Conservation (phyloP, 2,888 invertebrate genomes). For the Apoda limacodes region DNA sequence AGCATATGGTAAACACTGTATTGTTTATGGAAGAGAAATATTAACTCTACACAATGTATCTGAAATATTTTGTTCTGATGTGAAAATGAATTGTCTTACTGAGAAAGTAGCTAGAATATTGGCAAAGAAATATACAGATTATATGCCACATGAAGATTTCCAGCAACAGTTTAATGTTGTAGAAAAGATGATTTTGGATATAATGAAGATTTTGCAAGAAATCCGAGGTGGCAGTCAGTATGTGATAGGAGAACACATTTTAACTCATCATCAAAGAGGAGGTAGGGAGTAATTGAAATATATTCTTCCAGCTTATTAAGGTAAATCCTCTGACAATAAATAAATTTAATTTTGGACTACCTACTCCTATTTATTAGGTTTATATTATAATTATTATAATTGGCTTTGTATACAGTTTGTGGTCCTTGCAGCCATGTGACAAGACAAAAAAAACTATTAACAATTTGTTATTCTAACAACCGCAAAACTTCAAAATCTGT, state of each 20-base stretch:
- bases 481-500: too few species aligned
- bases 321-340: too few species aligned
- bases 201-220: conserved; percentile 54
- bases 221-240: conserved; percentile 60
- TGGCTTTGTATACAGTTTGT: too few species aligned
- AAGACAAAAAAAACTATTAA: too few species aligned
- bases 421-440: too few species aligned
- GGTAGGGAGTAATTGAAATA: too few species aligned
- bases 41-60: conserved; percentile 72
- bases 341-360: too few species aligned
- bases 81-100: conserved; percentile 65
- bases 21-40: conserved; percentile 68
- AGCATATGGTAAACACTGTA: conserved; percentile 61
- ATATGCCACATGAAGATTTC: conserved; percentile 61
- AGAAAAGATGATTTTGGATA: conserved; percentile 70
- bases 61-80: conserved; percentile 71
- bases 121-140: conserved; percentile 72
- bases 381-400: too few species aligned
- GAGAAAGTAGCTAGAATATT: conserved; percentile 55
- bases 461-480: too few species aligned
- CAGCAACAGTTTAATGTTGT: conserved; percentile 63
- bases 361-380: too few species aligned
- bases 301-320: too few species aligned
- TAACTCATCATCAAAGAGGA: conserved; percentile 76
- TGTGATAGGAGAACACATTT: conserved; percentile 66